Evolutionary conservation across 2,888 invertebrate species (phyloP).

Genomic region (Amblyjoppa proteus): DNA sequence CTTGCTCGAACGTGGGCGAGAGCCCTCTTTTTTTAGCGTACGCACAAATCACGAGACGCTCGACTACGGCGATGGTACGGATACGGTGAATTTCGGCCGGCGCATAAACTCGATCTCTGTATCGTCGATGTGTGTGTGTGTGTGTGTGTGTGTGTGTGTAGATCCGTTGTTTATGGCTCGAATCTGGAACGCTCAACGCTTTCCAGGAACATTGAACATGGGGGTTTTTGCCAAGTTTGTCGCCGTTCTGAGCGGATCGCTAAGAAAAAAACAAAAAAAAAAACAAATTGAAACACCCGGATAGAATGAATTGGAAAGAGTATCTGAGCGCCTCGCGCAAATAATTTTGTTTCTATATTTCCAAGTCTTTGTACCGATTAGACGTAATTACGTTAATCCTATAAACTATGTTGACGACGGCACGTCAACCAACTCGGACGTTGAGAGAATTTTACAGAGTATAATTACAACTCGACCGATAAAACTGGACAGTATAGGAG

Average conservation of each 20-base stretch:
- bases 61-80: conserved; percentile 3
- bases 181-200: conserved; percentile 8
- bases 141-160: too few relatives aligned
- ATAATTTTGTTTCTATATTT: too few relatives aligned
- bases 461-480: too few relatives aligned
- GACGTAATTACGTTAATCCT: too few relatives aligned
- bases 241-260: neutral
- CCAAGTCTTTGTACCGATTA: too few relatives aligned
- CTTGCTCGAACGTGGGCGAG: conserved; percentile 42
- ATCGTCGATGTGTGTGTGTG: too few relatives aligned
- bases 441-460: too few relatives aligned
- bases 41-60: conserved; percentile 6
- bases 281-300: neutral
- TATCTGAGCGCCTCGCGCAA: too few relatives aligned
- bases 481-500: too few relatives aligned
- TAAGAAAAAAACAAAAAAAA: conserved; percentile 5
- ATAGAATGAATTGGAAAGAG: neutral
- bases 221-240: neutral
- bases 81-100: conserved; percentile 22
- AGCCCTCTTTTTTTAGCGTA: conserved; percentile 42
- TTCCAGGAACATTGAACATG: conserved; percentile 6
- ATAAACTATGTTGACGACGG: too few relatives aligned
- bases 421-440: too few relatives aligned
- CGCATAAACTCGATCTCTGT: too few relatives aligned
- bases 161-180: conserved; percentile 11